These are phyloP conservation scores for Ennomos quercinarius DNA, from an alignment of 2,888 invertebrate species.

Conservation along the genomic window DNA sequence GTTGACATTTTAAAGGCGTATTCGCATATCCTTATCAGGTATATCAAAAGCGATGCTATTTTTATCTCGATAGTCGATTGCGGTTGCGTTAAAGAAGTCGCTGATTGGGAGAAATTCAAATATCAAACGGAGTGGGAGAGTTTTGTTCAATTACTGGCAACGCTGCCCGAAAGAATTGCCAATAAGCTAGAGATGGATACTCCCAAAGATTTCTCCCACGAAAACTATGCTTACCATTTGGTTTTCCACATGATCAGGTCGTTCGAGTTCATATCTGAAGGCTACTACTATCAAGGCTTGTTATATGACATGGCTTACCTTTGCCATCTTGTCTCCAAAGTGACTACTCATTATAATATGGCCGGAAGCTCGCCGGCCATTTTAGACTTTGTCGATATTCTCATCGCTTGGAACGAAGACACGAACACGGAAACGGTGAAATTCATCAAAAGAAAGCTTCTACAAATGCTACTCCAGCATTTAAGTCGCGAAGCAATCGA, in stretches of 20 bases:
- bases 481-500: slow-evolving; percentile 87
- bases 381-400: slow-evolving; percentile 79
- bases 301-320: slow-evolving; percentile 73
- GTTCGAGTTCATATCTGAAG: slow-evolving; percentile 86
- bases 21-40: slow-evolving; percentile 70
- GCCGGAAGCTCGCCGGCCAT: slow-evolving; percentile 75
- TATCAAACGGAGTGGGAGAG: slow-evolving; percentile 73
- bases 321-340: slow-evolving; percentile 86
- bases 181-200: slow-evolving; percentile 86
- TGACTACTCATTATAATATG: slow-evolving; percentile 84
- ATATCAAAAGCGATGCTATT: slow-evolving; percentile 85
- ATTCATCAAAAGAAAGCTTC: slow-evolving; percentile 69
- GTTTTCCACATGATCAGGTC: slow-evolving; percentile 86
- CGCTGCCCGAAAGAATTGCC: slow-evolving; percentile 89
- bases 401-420: slow-evolving; percentile 80
- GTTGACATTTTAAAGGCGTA: slow-evolving; percentile 61
- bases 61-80: slow-evolving; percentile 78
- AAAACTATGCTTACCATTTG: slow-evolving; percentile 85
- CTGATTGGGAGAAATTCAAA: slow-evolving; percentile 38
- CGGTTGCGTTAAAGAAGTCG: slow-evolving; percentile 50
- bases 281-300: slow-evolving; percentile 56
- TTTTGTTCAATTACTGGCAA: slow-evolving; percentile 86
- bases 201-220: slow-evolving; percentile 84
- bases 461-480: slow-evolving; percentile 81
- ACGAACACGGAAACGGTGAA: slow-evolving; percentile 55